These are phyloP conservation scores for Tachystola acroxantha DNA, from an alignment of 2,888 invertebrate genomes.

Conservation along the genomic window DNA sequence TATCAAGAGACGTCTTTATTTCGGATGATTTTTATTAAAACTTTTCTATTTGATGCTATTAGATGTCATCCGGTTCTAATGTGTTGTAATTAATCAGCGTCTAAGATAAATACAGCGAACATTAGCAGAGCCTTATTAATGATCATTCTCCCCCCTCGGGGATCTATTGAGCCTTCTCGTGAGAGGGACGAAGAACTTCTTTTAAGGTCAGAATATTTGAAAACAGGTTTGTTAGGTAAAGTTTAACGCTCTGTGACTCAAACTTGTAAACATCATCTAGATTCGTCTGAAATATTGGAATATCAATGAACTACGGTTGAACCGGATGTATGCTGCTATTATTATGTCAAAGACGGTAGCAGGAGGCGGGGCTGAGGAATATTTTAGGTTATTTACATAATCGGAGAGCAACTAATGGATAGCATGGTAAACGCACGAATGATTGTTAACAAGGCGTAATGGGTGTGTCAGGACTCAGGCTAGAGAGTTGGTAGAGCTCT, in stretches of 20 bases:
- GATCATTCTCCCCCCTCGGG: not conserved
- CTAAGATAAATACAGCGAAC: constrained; percentile 3
- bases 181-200: not conserved
- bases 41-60: constrained; percentile 18
- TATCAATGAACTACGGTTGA: not conserved
- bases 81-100: constrained; percentile 27
- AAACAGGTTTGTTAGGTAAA: not conserved
- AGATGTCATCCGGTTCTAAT: constrained; percentile 44
- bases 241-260: not conserved
- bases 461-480: too few species aligned
- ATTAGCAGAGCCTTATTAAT: not conserved
- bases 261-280: not conserved
- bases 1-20: constrained; percentile 65
- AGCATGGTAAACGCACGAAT: too few species aligned
- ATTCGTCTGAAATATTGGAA: not conserved
- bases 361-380: too few species aligned
- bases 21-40: constrained; percentile 44
- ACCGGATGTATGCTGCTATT: too few species aligned
- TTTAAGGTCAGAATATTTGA: not conserved
- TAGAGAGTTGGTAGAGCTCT: too few species aligned
- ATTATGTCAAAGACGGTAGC: too few species aligned
- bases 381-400: too few species aligned
- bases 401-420: not conserved
- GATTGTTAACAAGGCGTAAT: too few species aligned
- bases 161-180: not conserved